Percentiles rank a stretch among this genome's conserved stretches.
Conservation (phyloP, 2,888 invertebrate genomes). For the Drosophila koepferae region DNA sequence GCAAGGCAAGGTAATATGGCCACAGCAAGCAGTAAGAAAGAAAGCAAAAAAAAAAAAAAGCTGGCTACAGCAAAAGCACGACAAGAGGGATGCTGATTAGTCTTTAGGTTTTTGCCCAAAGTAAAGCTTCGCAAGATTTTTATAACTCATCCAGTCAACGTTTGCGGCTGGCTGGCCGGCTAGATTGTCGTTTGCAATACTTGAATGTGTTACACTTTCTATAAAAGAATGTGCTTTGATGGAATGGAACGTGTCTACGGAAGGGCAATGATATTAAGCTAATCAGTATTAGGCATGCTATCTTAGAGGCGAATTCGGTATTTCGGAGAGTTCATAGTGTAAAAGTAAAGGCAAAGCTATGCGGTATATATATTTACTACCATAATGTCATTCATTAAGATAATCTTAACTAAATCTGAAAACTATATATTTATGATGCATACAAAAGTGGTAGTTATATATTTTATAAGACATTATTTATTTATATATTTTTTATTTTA, state of each 20-base stretch:
- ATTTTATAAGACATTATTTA: too few relatives aligned
- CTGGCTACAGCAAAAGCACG: not conserved
- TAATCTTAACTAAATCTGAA: not conserved
- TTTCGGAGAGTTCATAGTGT: not conserved
- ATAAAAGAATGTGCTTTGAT: not conserved
- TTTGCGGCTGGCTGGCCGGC: not conserved
- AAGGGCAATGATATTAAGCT: not conserved
- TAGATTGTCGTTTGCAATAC: not conserved
- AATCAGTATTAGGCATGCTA: not conserved
- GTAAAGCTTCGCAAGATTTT: not conserved
- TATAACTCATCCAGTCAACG: constrained; percentile 4
- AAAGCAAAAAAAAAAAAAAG: not conserved
- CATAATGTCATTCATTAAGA: too few relatives aligned
- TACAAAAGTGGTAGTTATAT: too few relatives aligned
- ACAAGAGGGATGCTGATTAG: constrained; percentile 11
- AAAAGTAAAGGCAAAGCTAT: not conserved
- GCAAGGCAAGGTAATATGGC: not conserved
- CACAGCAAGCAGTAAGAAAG: not conserved
- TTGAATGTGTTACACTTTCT: not conserved
- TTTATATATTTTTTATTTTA: too few relatives aligned
- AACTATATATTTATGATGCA: not conserved
- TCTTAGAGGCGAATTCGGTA: not conserved
- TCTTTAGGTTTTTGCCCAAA: not conserved
- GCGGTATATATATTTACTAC: not conserved
- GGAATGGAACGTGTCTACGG: not conserved